Evolutionary conservation across 1,140 invertebrate species (phyloP).

Genomic region (Anthonomus grandis): DNA sequence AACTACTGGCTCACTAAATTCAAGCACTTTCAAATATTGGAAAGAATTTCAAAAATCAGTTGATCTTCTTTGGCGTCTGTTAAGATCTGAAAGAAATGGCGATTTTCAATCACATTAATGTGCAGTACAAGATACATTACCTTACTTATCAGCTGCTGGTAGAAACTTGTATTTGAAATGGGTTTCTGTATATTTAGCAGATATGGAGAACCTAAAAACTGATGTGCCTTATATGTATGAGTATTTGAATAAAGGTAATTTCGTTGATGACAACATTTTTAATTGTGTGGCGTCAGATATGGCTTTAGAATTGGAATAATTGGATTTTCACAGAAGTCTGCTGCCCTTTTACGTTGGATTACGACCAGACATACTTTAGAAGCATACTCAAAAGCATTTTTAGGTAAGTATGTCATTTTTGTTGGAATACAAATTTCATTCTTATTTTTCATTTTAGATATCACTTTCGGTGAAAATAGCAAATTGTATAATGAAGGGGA

Average conservation of each 20-base stretch:
- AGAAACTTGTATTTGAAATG: constrained; percentile 3
- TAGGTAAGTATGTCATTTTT: too few species aligned
- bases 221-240: constrained; percentile 7
- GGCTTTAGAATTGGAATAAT: constrained; percentile 1
- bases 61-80: constrained; percentile 1
- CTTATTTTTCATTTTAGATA: too few species aligned
- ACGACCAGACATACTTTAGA: constrained; percentile 4
- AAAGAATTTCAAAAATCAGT: constrained; percentile 10
- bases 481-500: too few species aligned
- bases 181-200: too few species aligned
- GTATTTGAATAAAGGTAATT: constrained; percentile 10
- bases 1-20: too few species aligned
- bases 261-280: constrained; percentile 14
- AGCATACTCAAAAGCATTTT: constrained; percentile 7
- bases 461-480: too few species aligned
- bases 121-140: constrained; percentile 12
- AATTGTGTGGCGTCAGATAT: constrained; percentile 16
- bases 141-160: constrained; percentile 6
- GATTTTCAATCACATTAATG: constrained; percentile 10
- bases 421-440: too few species aligned
- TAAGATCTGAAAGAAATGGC: constrained; percentile 10
- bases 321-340: constrained; percentile 4
- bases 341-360: constrained; percentile 7
- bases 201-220: constrained; percentile 10
- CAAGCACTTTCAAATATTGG: too few species aligned